These are phyloP conservation scores for Oryzias woworae DNA, from an alignment of 2,113 vertebrate genomes.

Conservation along the genomic window DNA sequence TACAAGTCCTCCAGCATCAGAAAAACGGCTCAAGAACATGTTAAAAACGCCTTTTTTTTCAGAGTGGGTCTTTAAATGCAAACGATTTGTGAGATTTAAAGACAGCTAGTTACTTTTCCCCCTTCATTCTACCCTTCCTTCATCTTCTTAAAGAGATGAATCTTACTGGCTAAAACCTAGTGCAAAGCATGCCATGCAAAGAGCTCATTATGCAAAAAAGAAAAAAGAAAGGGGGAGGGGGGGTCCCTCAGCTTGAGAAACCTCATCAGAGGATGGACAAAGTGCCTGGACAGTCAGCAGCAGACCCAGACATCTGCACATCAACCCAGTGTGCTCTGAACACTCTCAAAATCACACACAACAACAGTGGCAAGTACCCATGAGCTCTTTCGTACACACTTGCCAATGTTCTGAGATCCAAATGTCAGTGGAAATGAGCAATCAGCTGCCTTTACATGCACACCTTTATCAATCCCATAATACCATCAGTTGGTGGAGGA, in stretches of 20 bases:
- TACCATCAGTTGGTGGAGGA: no score
- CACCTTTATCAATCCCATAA: conserved; percentile 19
- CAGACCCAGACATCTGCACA: conserved; percentile 53
- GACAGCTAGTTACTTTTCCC: background rate
- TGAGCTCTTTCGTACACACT: conserved; percentile 55
- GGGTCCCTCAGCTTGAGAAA: conserved; percentile 70
- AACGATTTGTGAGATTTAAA: no score
- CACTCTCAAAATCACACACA: conserved; percentile 48
- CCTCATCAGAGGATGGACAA: conserved; percentile 63
- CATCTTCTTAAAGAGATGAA: conserved; percentile 30
- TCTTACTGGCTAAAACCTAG: conserved; percentile 57
- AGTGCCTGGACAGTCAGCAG: conserved; percentile 42
- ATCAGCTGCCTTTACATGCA: conserved; percentile 58
- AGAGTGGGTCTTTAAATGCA: no score
- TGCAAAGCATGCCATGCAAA: conserved; percentile 80
- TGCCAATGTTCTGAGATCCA: conserved; percentile 57
- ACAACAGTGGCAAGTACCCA: conserved; percentile 51
- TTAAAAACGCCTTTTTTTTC: no score
- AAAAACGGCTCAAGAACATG: no score
- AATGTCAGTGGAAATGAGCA: conserved; percentile 45
- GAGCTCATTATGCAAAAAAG: conserved; percentile 46
- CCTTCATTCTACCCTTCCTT: conserved; percentile 79
- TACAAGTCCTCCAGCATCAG: no score
- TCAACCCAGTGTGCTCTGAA: conserved; percentile 51
- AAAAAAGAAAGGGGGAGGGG: no score